A percentile compares a stretch with the other conserved stretches of the same genome.
Conservation (phyloP, 2,888 invertebrate genomes). For the Erebia ligea region DNA sequence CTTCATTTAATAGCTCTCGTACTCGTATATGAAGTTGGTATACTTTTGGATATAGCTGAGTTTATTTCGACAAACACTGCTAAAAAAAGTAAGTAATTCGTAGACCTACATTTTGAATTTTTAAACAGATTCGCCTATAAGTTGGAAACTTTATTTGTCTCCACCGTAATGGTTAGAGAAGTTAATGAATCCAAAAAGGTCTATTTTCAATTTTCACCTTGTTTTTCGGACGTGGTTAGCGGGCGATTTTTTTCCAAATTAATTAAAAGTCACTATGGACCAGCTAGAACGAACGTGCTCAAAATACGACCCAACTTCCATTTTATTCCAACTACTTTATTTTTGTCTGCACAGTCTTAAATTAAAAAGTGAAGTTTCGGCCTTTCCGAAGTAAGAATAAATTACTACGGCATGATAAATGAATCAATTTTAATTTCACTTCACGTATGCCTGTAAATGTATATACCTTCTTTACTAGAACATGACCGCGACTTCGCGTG, state of each 20-base stretch:
- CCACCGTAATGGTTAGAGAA: slow-evolving; percentile 4
- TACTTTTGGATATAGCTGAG: not conserved
- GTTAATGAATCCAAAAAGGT: slow-evolving; percentile 35
- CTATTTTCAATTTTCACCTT: slow-evolving; percentile 37
- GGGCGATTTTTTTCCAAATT: slow-evolving; percentile 61
- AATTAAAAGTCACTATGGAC: slow-evolving; percentile 67
- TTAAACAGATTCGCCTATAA: slow-evolving; percentile 1
- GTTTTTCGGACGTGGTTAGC: slow-evolving; percentile 55
- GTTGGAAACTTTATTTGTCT: slow-evolving; percentile 2
- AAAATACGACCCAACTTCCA: slow-evolving; percentile 65
- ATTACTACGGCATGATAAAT: slow-evolving; percentile 26
- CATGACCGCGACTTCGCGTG: no score
- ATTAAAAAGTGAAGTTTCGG: slow-evolving; percentile 46
- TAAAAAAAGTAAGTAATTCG: not conserved
- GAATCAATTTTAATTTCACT: slow-evolving; percentile 25
- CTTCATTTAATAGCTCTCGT: not conserved
- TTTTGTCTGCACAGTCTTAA: slow-evolving; percentile 58
- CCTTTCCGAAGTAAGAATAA: slow-evolving; percentile 33
- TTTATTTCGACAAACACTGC: not conserved
- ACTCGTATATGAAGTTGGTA: not conserved
- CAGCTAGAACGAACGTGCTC: slow-evolving; percentile 65
- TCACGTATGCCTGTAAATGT: not conserved
- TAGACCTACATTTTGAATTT: slow-evolving; percentile 4
- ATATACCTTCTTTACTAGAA: not conserved
- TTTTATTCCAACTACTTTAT: slow-evolving; percentile 57